These are phyloP conservation scores for Spilogale gracilis DNA, from an alignment of 2,113 vertebrate genomes.

Conservation along the genomic window DNA sequence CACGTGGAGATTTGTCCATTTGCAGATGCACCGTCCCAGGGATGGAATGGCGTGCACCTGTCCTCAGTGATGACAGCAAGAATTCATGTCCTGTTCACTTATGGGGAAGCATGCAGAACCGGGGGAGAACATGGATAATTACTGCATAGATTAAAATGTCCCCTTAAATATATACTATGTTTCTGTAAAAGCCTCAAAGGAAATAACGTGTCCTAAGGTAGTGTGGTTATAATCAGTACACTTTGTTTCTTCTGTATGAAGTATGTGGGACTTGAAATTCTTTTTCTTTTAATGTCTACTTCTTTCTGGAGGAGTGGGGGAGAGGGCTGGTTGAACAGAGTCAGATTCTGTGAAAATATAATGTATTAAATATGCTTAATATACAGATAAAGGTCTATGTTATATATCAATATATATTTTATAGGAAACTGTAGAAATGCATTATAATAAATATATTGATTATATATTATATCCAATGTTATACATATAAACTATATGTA, in stretches of 20 bases:
- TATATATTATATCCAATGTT: neutral
- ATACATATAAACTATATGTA: neutral
- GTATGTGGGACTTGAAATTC: neutral
- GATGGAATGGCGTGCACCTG: accelerated
- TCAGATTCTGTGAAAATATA: neutral
- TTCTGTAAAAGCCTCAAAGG: neutral
- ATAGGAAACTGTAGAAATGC: neutral
- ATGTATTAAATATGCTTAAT: neutral
- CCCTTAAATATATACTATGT: accelerated
- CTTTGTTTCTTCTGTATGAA: neutral
- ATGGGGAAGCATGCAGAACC: neutral
- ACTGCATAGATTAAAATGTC: no score
- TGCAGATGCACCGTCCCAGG: neutral
- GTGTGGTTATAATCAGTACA: neutral
- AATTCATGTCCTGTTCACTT: neutral
- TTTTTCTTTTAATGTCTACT: neutral
- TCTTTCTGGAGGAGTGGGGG: neutral
- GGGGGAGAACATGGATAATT: neutral
- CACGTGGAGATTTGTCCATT: neutral
- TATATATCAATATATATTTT: neutral
- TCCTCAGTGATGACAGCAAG: neutral
- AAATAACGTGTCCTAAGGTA: neutral
- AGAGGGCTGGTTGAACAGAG: neutral
- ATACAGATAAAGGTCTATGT: neutral
- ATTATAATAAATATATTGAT: neutral